Evolutionary conservation across 2,113 vertebrate genomes (phyloP), one percentile per base, ranked within the genome.

Genomic region (Agapornis roseicollis): DNA sequence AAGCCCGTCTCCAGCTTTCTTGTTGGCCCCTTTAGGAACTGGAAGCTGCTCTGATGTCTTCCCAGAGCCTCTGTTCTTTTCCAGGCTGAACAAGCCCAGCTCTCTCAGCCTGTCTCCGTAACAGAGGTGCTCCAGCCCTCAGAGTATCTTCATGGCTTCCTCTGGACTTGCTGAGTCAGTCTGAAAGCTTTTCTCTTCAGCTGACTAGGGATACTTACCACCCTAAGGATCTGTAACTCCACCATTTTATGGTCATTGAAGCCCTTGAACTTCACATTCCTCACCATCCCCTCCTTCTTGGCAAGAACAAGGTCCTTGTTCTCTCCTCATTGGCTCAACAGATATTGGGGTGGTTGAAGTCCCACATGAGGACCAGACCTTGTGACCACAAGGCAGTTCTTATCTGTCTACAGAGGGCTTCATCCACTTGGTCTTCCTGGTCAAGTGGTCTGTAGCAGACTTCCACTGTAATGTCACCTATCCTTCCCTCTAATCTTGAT

Each of bases 141-240:
- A 7, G 47, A 49, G 11, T 13, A 77, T 1, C 41, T 63, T 49
- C 0, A 0, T 31, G 29, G 4, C 12, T 3, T 63, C 71, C 25
- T 77, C 56, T 78, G 72, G 17, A 6, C 5, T 49, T 10, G 14
- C 14, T 33, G 19, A 56, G 55, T n/a, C 31, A n/a, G 31, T 14
- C 6, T 22, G 31, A n/a, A 56, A 31, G 55, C 55, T 56, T 22
- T 56, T 56, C 31, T 56, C 33, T n/a, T 58, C 56, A 58, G 33
- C 20, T 35, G 33, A 58, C 33, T 23, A 10, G 33, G 33, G 55
- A 58, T n/a, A 31, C 52, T n/a, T 13, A 3, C 39, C 33, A 3
- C 52, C 31, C 53, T 28, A 19, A 58, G 53, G 10, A 16, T 58
- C 31, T 28, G 31, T 25, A n/a, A 19, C 17, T 74, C 24, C 41